Base-by-base conservation (phyloP, 1,140 invertebrate species). In the Trissolcus basalis region DNA sequence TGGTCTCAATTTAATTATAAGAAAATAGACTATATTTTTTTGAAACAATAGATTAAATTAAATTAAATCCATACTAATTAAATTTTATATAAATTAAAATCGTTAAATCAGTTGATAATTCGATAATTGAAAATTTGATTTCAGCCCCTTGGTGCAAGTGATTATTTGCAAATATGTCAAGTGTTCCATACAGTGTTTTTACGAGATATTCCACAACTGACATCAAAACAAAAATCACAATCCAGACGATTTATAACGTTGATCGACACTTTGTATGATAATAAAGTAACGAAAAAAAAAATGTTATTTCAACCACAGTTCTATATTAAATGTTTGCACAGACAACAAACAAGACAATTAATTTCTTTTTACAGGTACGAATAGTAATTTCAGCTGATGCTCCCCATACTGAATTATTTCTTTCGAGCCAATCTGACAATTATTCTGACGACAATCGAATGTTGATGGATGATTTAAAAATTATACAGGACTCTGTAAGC, bases 251-350 rank as follows among this genome's bases (percentile, higher is more conserved):
- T 99, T 86, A 99, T 99, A 60, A 98, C 96, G 3, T 89, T 99
- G 0, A 97, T 99, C 80, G 98, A 99, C 84, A 98, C 97, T 0
- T 89, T 99, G 0, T 99, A 99, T 87, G 98, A 99, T 86, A 95
- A 97, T 81, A 94, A 92, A 89, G 95, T 97, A 59, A 82, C 61
- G 41, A 35, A 11, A 9, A 39, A 2, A 39, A 11, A 39, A 39
- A 11, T 39, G 36, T 55, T 67, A 44, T 36, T 47, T 54, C 44
- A 49, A 32, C 14, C 14, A 32, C 49, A 35, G 15, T 0, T 16
- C 9, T 32, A 32, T 14, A 14, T 50, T 50, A 33, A 33, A 50
- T 50, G 7, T 32, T n/a, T n/a, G n/a, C n/a, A n/a, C 10, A 50
- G 11, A 50, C 12, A 10, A 51, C 11, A 33, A 35, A 35, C 12